These are phyloP conservation scores for Ameiurus melas DNA, from an alignment of 2,113 vertebrate species.

Conservation along the genomic window DNA sequence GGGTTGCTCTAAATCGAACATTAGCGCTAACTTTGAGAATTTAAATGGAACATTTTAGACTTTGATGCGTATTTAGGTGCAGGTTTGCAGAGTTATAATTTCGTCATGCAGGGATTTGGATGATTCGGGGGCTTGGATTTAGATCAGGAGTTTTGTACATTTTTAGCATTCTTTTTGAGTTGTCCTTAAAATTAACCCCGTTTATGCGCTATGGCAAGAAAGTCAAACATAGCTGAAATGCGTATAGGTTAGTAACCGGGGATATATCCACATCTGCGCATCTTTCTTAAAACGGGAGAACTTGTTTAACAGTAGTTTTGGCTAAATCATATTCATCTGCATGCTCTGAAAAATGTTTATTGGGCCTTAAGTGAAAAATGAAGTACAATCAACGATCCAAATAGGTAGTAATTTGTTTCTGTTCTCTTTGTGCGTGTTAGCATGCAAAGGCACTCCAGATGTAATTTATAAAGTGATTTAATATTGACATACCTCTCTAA, in stretches of 20 bases:
- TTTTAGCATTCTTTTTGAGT: neutral
- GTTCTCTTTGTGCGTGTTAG: constrained; percentile 69
- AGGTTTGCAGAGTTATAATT: constrained; percentile 39
- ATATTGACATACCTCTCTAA: constrained; percentile 66
- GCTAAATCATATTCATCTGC: constrained; percentile 56
- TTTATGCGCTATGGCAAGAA: neutral
- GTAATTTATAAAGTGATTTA: constrained; percentile 75
- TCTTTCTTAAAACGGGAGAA: constrained; percentile 21
- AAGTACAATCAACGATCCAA: constrained; percentile 70
- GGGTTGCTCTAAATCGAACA: constrained; percentile 42
- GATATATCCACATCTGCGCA: neutral
- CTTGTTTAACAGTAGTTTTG: constrained; percentile 48
- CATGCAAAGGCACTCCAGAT: constrained; percentile 71
- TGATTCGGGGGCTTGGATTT: constrained; percentile 1
- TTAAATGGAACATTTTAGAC: constrained; percentile 46
- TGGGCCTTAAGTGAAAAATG: constrained; percentile 69
- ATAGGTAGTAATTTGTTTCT: constrained; percentile 71
- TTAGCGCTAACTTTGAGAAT: constrained; percentile 45
- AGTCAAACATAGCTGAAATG: neutral
- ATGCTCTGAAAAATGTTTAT: constrained; percentile 57
- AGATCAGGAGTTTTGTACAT: constrained; percentile 13
- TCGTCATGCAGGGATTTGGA: constrained; percentile 41
- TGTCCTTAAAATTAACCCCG: neutral
- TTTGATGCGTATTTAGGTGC: constrained; percentile 42
- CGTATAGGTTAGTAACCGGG: neutral